These are phyloP conservation scores for Ictidomys tridecemlineatus DNA, from an alignment of 2,113 vertebrate genomes.

Conservation along the genomic window DNA sequence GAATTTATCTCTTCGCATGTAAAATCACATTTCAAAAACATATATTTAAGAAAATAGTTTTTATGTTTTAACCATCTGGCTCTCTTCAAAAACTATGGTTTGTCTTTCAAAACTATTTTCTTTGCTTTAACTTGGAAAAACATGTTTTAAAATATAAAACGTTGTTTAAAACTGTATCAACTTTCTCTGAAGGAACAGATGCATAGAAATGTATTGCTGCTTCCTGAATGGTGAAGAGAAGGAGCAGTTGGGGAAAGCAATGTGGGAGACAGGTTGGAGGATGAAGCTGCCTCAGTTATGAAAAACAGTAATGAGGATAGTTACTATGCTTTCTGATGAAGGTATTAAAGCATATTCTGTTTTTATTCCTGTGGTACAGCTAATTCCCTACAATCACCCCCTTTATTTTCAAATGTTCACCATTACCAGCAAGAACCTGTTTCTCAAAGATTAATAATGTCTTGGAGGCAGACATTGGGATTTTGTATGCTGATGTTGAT, in stretches of 20 bases:
- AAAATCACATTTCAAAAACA: neutral
- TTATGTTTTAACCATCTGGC: neutral
- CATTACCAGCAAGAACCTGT: neutral
- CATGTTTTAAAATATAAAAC: constrained; percentile 20
- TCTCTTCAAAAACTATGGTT: neutral
- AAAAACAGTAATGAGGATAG: neutral
- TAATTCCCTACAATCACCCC: neutral
- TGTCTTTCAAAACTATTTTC: neutral
- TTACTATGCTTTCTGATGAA: neutral
- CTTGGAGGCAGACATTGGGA: neutral
- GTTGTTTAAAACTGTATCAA: neutral
- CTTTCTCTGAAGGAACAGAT: neutral
- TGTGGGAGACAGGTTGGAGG: neutral
- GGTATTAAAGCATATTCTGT: neutral
- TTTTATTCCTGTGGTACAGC: neutral
- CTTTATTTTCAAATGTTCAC: constrained; percentile 3
- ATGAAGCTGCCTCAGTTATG: neutral
- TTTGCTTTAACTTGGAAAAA: neutral
- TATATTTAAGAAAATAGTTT: neutral
- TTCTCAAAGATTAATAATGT: neutral
- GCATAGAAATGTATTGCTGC: neutral
- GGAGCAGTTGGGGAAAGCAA: neutral
- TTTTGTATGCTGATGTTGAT: neutral
- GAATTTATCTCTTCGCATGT: neutral
- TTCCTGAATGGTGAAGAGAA: neutral